These are phyloP conservation scores for Eristalis tenax DNA, from an alignment of 2,888 invertebrate species.

Conservation along the genomic window DNA sequence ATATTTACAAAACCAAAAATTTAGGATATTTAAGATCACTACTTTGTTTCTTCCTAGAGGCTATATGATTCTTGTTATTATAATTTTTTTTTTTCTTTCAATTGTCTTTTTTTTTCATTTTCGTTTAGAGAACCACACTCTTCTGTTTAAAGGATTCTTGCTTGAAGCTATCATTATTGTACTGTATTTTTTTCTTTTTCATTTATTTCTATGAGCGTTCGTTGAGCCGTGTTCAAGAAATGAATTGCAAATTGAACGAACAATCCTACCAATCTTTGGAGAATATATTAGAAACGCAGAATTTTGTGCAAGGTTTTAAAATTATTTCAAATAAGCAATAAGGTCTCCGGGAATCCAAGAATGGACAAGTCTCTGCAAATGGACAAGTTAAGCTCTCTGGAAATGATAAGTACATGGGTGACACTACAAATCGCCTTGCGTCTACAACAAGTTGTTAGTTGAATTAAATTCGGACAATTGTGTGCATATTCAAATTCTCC, in stretches of 20 bases:
- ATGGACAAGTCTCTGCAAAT: too few species aligned
- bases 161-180: constrained; percentile 1
- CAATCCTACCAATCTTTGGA: constrained; percentile 7
- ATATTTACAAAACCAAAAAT: not conserved
- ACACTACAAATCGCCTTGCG: too few species aligned
- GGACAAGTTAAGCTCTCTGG: too few species aligned
- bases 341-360: too few species aligned
- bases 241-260: not conserved
- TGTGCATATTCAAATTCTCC: too few species aligned
- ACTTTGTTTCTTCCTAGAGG: not conserved
- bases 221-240: not conserved
- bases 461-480: too few species aligned
- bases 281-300: not conserved
- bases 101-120: not conserved
- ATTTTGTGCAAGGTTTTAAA: too few species aligned
- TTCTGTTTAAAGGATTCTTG: not conserved
- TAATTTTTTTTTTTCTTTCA: too few species aligned
- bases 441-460: too few species aligned
- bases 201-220: constrained; percentile 10
- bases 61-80: not conserved
- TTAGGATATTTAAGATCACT: not conserved
- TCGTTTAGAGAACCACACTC: not conserved
- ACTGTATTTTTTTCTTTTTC: not conserved
- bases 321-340: too few species aligned
- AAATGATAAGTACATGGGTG: too few species aligned